Conservation (phyloP, 2,113 vertebrate genomes). For the Ptychochromis oligacanthus region DNA sequence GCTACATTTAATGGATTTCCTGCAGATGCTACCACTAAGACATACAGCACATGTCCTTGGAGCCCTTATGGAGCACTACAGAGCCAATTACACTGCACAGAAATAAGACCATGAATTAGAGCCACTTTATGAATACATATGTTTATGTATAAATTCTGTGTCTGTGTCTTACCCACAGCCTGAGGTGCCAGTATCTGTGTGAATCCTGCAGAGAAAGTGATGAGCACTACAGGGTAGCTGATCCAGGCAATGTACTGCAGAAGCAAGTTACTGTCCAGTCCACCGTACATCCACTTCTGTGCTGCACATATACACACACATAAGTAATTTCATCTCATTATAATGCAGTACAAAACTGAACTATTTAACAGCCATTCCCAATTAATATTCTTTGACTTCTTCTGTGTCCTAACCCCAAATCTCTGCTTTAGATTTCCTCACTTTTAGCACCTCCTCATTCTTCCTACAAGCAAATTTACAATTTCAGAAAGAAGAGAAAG, state of each 20-base stretch:
- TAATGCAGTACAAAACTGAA: background rate
- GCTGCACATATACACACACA: slow-evolving; percentile 80
- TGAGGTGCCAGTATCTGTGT: slow-evolving; percentile 97
- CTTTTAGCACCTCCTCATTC: background rate
- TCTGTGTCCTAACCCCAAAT: background rate
- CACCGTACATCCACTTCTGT: slow-evolving; percentile 98
- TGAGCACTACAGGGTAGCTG: slow-evolving; percentile 96
- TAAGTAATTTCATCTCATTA: slow-evolving; percentile 39
- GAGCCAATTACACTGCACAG: slow-evolving; percentile 39
- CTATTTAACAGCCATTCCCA: background rate
- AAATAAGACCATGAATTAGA: slow-evolving; percentile 25
- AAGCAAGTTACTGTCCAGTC: slow-evolving; percentile 90
- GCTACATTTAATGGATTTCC: slow-evolving; percentile 46
- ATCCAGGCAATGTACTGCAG: slow-evolving; percentile 99
- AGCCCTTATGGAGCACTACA: slow-evolving; percentile 30
- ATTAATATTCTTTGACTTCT: background rate
- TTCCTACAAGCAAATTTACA: background rate
- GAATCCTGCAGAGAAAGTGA: slow-evolving; percentile 98
- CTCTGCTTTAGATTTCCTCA: background rate
- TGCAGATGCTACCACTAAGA: slow-evolving; percentile 28
- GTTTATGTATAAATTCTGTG: slow-evolving; percentile 17
- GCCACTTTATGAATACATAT: slow-evolving; percentile 11
- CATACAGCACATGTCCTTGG: slow-evolving; percentile 38
- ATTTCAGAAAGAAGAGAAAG: background rate
- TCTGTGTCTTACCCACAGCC: slow-evolving; percentile 88